A percentile compares a stretch with the other conserved stretches of the same genome.
Evolutionary conservation across 2,797 vertebrate species (phyloP).

Genomic region (Echeneis naucrates): DNA sequence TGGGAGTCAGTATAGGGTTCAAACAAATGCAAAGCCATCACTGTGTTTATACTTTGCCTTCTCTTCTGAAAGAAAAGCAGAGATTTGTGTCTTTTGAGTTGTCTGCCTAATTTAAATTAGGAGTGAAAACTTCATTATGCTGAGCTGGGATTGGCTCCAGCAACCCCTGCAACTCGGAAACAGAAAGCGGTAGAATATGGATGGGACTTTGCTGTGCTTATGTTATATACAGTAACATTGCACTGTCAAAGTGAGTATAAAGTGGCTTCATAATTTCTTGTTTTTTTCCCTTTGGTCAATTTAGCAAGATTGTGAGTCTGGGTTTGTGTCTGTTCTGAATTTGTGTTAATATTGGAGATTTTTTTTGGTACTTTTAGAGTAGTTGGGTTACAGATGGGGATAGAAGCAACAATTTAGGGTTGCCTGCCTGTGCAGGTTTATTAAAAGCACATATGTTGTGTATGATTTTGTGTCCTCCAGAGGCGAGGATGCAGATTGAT

Average conservation of each 20-base stretch:
- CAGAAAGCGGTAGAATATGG: too few species aligned
- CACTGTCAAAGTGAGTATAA: background rate
- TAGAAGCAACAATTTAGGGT: background rate
- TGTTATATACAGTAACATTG: background rate
- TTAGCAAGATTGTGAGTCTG: background rate
- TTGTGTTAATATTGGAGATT: background rate
- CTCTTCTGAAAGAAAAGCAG: background rate
- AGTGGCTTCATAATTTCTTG: too few species aligned
- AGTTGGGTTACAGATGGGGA: background rate
- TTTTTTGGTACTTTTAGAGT: too few species aligned
- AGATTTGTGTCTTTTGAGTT: background rate
- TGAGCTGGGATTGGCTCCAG: too few species aligned
- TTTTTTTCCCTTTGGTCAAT: too few species aligned
- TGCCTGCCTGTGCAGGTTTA: background rate
- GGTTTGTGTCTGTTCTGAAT: background rate
- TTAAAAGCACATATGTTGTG: background rate
- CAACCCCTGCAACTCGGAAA: too few species aligned
- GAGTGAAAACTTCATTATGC: background rate
- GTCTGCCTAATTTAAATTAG: background rate
- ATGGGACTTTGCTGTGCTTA: background rate
- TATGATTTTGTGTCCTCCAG: background rate
- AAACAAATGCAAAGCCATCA: background rate
- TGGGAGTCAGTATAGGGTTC: conserved; percentile 50
- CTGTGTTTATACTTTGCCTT: too few species aligned
- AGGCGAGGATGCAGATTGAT: background rate